Percentiles rank a stretch among this genome's conserved stretches.
These are phyloP conservation scores for Crematogaster levior DNA, from an alignment of 2,888 invertebrate genomes.

Conservation along the genomic window DNA sequence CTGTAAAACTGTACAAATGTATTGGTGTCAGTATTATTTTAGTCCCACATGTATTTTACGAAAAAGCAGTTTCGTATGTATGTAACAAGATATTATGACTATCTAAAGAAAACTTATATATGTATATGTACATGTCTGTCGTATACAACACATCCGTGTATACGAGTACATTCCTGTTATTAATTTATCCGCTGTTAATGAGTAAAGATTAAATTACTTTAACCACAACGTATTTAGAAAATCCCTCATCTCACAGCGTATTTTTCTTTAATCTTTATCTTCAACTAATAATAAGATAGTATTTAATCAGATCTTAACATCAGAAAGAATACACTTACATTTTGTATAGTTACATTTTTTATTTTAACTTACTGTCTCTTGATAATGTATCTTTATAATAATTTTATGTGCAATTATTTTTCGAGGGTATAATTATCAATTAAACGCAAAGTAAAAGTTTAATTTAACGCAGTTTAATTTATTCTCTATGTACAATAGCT, in stretches of 20 bases:
- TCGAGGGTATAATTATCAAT: background rate
- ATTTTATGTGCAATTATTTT: constrained; percentile 7
- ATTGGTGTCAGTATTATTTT: constrained; percentile 68
- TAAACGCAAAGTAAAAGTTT: background rate
- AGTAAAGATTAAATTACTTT: constrained; percentile 66
- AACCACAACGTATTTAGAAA: background rate
- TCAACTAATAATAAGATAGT: background rate
- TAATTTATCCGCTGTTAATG: constrained; percentile 72
- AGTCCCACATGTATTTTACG: constrained; percentile 59
- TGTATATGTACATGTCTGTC: constrained; percentile 52
- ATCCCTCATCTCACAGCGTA: background rate
- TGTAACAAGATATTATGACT: constrained; percentile 71
- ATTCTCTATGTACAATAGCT: constrained; percentile 38
- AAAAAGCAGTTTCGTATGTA: constrained; percentile 60
- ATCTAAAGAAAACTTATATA: constrained; percentile 58
- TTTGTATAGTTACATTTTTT: too few species aligned
- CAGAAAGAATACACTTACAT: too few species aligned
- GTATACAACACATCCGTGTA: constrained; percentile 58
- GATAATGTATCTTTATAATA: background rate
- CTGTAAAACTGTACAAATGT: constrained; percentile 66
- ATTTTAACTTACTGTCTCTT: background rate
- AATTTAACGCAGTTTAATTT: constrained; percentile 22
- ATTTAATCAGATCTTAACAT: background rate
- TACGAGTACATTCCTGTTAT: constrained; percentile 73
- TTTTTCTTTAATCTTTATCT: background rate